Conservation (phyloP, 2,888 invertebrate genomes). For the Eretmocerus hayati region DNA sequence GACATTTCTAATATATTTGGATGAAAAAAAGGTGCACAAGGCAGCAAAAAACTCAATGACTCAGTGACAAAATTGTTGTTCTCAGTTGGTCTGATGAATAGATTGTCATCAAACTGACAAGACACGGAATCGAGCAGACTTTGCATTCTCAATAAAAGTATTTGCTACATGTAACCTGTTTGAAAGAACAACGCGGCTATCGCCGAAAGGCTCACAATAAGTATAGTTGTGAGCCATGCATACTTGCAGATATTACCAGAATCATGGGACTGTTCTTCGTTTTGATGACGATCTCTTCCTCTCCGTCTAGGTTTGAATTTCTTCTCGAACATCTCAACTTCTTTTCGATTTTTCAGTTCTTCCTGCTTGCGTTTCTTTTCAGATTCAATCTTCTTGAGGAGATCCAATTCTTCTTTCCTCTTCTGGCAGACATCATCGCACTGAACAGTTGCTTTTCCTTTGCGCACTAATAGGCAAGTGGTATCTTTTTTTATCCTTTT, state of each 20-base stretch:
- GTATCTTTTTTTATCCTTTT: conserved; percentile 67
- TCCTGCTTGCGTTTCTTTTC: conserved; percentile 57
- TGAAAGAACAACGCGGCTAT: conserved; percentile 4
- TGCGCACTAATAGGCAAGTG: conserved; percentile 41
- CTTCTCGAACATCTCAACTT: conserved; percentile 70
- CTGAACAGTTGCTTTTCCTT: conserved; percentile 47
- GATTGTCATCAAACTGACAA: too few species aligned
- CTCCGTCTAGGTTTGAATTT: conserved; percentile 52
- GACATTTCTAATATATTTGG: too few species aligned
- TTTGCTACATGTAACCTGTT: too few species aligned
- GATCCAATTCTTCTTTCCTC: conserved; percentile 53
- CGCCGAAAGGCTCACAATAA: conserved; percentile 1
- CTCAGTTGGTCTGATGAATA: too few species aligned
- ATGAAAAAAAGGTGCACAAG: too few species aligned
- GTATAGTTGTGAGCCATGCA: conserved; percentile 7
- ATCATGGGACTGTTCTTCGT: conserved; percentile 14
- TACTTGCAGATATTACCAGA: conserved; percentile 4
- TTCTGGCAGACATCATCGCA: conserved; percentile 62
- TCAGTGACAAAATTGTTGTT: too few species aligned
- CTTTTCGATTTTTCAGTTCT: conserved; percentile 62
- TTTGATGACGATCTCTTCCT: conserved; percentile 30
- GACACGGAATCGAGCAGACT: too few species aligned
- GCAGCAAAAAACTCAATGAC: too few species aligned
- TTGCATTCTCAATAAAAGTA: too few species aligned
- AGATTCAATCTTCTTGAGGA: conserved; percentile 51